Base-by-base conservation (phyloP, 1,140 invertebrate species). In the Panonychus citri region DNA sequence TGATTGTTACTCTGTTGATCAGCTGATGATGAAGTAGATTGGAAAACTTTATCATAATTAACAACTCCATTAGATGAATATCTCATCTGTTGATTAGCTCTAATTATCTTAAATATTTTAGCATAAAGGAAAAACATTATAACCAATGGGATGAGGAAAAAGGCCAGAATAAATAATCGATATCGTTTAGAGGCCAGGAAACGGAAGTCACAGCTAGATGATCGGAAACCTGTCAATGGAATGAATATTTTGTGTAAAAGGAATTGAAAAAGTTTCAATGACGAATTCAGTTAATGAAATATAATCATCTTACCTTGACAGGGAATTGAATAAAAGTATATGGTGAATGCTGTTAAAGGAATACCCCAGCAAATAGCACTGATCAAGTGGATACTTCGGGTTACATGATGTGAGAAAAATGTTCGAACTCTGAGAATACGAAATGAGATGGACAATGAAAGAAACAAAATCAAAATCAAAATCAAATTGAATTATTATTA, bases 111-210 rank as follows among this genome's bases (percentile, higher is more conserved):
- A 55, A 77, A 74, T 55, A 79, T 78, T 60, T 77, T 76, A 4
- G 67, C 60, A 62, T 79, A 79, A 56, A 77, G 74, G 48, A 74
- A 59, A 5, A 70, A 66, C 75, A 79, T 79, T 0, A 76, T 42
- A 7, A 74, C 50, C 4, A 80, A 67, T 30, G 70, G 69, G 3
- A 69, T 57, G 43, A 72, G 66, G 17, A 73, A 71, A 15, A 30
- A 19, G 17, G 50, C 28, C 12, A 61, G 19, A 2, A 60, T n/a
- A 37, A 59, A 53, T 2, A 43, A 30, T 24, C 60, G 60, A 57
- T 40, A 61, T 3, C 52, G n/a, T 17, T 46, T 55, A 8, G 54
- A 49, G 2, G 30, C 30, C 2, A 61, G 37, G 49, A 61, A 60
- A n/a, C 30, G 3, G 15, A 30, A 39, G 21, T 51, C 37, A 48